phyloP scores from a whole-genome alignment of 2,888 invertebrate genomes.

The Patella ulyssiponensis region DNA sequence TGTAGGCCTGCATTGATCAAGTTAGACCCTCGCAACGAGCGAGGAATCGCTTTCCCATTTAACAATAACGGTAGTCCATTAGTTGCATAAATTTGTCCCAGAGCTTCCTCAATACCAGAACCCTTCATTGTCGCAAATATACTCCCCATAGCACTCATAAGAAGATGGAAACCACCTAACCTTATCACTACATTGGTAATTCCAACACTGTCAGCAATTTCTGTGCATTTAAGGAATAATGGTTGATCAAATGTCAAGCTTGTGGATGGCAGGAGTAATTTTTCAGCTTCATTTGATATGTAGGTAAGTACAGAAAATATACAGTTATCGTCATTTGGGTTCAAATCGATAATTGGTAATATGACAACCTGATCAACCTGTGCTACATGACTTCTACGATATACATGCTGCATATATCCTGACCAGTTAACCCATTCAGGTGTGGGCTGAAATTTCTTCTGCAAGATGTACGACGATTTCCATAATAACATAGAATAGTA shows the following conservation, averaged over 20 bases:
- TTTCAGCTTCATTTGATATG: background rate
- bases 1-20: background rate
- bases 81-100: background rate
- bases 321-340: background rate
- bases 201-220: background rate
- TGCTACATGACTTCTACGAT: too few species aligned
- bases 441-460: too few species aligned
- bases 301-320: slow-evolving; percentile 1
- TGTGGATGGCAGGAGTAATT: background rate
- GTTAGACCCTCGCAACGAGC: background rate
- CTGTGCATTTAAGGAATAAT: background rate
- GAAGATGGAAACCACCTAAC: background rate
- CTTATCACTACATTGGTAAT: background rate
- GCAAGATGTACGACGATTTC: too few species aligned
- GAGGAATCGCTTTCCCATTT: background rate
- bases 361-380: background rate
- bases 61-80: background rate
- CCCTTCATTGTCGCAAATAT: background rate
- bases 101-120: background rate
- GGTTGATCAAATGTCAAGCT: background rate
- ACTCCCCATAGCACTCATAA: background rate
- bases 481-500: too few species aligned
- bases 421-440: background rate
- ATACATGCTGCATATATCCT: slow-evolving; percentile 11
- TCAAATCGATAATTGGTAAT: slow-evolving; percentile 12